Evolutionary conservation across 2,888 invertebrate species (phyloP).

Genomic region (Linnaemya vulpina): DNA sequence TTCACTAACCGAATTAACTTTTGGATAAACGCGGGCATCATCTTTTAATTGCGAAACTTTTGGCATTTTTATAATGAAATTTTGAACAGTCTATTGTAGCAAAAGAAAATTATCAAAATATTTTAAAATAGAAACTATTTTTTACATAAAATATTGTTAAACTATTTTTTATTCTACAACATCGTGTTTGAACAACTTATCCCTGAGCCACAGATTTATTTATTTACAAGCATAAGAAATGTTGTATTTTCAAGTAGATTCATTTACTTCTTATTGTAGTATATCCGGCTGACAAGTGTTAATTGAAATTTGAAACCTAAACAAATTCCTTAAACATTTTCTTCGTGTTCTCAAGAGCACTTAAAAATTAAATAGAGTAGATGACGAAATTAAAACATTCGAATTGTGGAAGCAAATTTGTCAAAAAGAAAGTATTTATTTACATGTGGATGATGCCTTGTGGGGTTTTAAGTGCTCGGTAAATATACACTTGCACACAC

Average conservation of each 20-base stretch:
- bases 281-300: conserved; percentile 33
- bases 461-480: conserved; percentile 40
- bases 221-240: neutral
- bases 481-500: conserved; percentile 7
- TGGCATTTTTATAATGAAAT: no score
- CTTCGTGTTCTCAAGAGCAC: conserved; percentile 32
- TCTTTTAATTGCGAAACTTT: no score
- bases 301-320: conserved; percentile 54
- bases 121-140: no score
- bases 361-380: conserved; percentile 32
- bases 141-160: no score
- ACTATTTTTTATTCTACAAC: neutral
- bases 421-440: conserved; percentile 9
- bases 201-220: neutral
- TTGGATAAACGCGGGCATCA: no score
- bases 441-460: conserved; percentile 30
- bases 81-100: no score
- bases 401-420: conserved; percentile 5
- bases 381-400: conserved; percentile 28
- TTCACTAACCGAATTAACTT: no score
- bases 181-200: neutral
- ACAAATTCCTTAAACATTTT: conserved; percentile 31
- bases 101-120: no score
- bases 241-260: neutral
- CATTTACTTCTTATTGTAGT: neutral